Evolutionary conservation across 2,113 vertebrate genomes (phyloP).

Genomic region (Cavia aperea): DNA sequence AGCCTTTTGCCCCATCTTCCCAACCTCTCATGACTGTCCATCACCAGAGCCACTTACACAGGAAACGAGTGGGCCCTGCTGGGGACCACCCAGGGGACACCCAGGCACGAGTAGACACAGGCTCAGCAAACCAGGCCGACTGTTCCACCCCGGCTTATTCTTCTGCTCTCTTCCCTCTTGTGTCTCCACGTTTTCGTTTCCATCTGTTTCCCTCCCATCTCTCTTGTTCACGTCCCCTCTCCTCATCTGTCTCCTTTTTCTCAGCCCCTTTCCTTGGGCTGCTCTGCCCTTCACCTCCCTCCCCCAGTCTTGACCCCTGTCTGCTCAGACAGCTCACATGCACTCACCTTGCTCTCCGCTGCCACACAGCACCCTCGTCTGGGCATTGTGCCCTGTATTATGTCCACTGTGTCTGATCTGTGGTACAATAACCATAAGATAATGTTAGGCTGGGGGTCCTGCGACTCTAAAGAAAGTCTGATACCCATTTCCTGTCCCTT

Average conservation of each 20-base stretch:
- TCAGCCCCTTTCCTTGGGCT: neutral
- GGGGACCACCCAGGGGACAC: neutral
- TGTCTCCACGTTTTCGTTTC: neutral
- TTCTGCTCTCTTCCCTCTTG: neutral
- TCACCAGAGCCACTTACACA: neutral
- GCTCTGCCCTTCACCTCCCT: neutral
- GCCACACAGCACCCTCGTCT: neutral
- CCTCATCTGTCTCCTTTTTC: neutral
- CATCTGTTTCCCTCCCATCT: neutral
- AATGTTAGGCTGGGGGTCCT: neutral
- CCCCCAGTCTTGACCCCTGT: neutral
- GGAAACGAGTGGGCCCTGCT: neutral
- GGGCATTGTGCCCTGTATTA: neutral
- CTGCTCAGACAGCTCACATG: neutral
- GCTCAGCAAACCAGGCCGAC: neutral
- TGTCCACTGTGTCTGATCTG: neutral
- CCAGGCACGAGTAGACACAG: neutral
- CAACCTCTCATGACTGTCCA: neutral
- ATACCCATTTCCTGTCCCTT: neutral
- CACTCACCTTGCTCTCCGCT: neutral
- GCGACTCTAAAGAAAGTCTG: neutral
- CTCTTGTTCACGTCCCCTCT: neutral
- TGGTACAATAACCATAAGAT: constrained; percentile 12
- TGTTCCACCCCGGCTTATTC: accelerated
- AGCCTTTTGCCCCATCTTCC: neutral